Base-by-base conservation (phyloP, 2,888 invertebrate genomes). In the Stegophylla sp. region DNA sequence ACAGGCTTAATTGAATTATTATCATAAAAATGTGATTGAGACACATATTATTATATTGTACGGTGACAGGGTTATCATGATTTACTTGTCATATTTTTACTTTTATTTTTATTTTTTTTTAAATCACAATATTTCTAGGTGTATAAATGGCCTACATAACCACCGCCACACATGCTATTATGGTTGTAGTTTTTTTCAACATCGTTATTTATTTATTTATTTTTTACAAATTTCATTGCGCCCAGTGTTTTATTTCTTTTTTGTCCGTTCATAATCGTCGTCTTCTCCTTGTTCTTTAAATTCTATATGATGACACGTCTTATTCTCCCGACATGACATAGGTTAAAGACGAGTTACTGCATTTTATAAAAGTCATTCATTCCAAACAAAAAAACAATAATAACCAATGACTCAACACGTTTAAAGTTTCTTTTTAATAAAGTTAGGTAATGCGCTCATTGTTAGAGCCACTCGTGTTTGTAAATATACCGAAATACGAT, bases 391-490 rank as follows among this genome's bases (percentile, higher is more conserved):
- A 77, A 79, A 79, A 79, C 79, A 79, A 79, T 79, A 79, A 79
- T 79, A 79, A 79, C 79, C 79, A 79, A 79, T 79, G 79, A 79
- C 79, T 79, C 79, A 43, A 71, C 79, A 79, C 79, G 69, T 79
- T 79, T 79, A 79, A 79, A 71, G 79, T 79, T 79, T 71, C 79
- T 79, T 79, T 76, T 75, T 67, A 79, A 79, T 79, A 79, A 79
- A 79, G 79, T 79, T 79, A 79, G 79, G 79, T 79, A 79, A 79
- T 41, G 79, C 59, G 61, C 63, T 67, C 79, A 79, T 79, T 79
- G 79, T 79, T 79, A 79, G 59, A 69, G 48, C 79, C 79, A 71
- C 79, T 71, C 45, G 51, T 79, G 69, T 79, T 79, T 63, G 79
- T 79, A 71, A 79, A 79, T 79, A 79, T 71, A 79, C 71, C 61